Base-by-base conservation (phyloP, 2,797 vertebrate genomes). In the Odontamblyopus lacepedii region DNA sequence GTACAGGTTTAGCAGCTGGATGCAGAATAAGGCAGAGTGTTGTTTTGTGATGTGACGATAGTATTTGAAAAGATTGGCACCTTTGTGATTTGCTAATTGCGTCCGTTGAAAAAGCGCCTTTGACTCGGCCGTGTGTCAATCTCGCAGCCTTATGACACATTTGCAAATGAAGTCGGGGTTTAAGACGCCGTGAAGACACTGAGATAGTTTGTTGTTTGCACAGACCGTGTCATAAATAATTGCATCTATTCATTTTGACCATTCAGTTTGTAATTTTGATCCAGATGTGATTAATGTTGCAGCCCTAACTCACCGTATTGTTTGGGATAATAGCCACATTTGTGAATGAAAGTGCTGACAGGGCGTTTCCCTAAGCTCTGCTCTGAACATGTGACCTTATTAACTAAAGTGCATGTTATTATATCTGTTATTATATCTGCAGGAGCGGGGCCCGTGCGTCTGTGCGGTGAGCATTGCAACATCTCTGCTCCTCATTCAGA, bases 261-360 rank as follows among this genome's bases (percentile, higher is more conserved):
- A 56, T 56, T 56, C 23, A 26, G 11, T 56, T 56, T 26, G 19
- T 19, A 53, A 53, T n/a, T 53, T n/a, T 53, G 2, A 53, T 19
- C 9, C n/a, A 26, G 55, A 11, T 56, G 8, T 26, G n/a, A 56
- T 56, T 23, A 56, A 56, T 56, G 8, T 56, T 56, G n/a, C 1
- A 19, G 6, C 51, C 6, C 51, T 9, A 53, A 27, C 56, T 57
- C 0, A 27, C 26, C 4, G 9, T 16, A 29, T 6, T 60, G 57
- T 30, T 16, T 15, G 57, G n/a, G n/a, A 56, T 62, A 32, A 62
- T 50, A 27, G 44, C 13, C 29, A 26, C 59, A 63, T 63, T 48
- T 64, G 63, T 50, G 41, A 66, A 66, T 66, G 41, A 66, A 66
- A 66, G 44, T 50, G 41, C 44, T 66, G 63, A 66, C 63, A 66